Evolutionary conservation across 2,113 vertebrate species (phyloP), one percentile per base, ranked within the genome.

Genomic region (Toxotes chatareus): DNA sequence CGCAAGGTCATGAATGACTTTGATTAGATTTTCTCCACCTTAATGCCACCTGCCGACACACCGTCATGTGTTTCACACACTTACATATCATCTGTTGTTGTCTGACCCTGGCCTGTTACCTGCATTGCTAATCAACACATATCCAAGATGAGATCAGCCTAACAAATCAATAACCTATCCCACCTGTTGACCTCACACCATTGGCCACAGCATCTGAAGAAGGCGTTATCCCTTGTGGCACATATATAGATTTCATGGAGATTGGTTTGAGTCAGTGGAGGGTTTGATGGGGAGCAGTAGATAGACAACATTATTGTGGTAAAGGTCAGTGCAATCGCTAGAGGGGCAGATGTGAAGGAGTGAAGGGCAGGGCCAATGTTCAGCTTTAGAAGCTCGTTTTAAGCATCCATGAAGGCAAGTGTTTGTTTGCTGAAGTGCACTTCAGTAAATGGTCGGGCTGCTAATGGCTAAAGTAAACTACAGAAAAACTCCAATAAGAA

Each of bases 111-210:
- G 34, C 46, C 5, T n/a, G 9, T 7, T 36, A 14, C 56, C 11
- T 64, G 36, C 59, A 31, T 62, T 27, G 4, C 44, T 44, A 5
- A 77, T 68, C 76, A 60, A 46, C 59, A 66, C 23, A 47, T 40
- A 38, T 57, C 51, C 27, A 16, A 71, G 32, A 61, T 4, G 5
- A 21, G 11, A 6, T 56, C 3, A 72, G 10, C 27, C 44, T 7
- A 64, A 79, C 1, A 32, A 75, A 81, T 79, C 80, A 76, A 85
- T 81, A 66, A 44, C 34, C 70, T 14, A 69, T 66, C 5, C 8
- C 4, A 56, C 11, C 63, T 57, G 46, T 17, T 77, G 72, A 53
- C 57, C 44, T 76, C 14, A 5, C 32, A 23, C 49, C 14, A 47
- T 7, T 32, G 49, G 16, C 23, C 27, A 57, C 4, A n/a, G 66